Evolutionary conservation across 2,888 invertebrate genomes (phyloP), one percentile per base, ranked within the genome.

Genomic region (Pachliopta kotzebuea): DNA sequence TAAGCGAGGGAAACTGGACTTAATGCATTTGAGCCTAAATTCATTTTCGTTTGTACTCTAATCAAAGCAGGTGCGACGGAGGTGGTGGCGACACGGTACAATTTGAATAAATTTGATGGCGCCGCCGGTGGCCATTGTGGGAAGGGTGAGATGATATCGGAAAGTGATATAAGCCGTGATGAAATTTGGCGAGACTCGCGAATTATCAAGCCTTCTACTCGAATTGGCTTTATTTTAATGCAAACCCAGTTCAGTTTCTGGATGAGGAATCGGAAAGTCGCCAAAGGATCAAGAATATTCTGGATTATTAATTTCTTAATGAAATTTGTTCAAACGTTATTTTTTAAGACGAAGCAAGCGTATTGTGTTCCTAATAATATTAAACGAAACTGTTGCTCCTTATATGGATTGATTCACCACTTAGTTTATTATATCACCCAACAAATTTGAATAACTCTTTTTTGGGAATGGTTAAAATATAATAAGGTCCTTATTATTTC

Each of bases 101-200:
- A 88, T 92, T 91, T 92, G 90, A 91, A 92, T 90, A 90, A 84
- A 90, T 90, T 92, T 87, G 86, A 90, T 87, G 80, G 81, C 73
- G 75, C 68, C 70, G 71, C 71, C 62, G 76, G 73, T 68, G 66
- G 55, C 73, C 75, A 74, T 77, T 76, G 80, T 76, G 79, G n/a
- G 81, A 79, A 78, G 84, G 85, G 81, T 72, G 73, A 65, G 76
- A 76, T 68, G 78, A 71, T 84, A 88, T 89, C 75, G 86, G 82
- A 83, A 88, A 86, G 82, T 86, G 88, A 89, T 88, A 86, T 78
- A 69, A 68, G 73, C 65, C 70, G 75, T 80, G 82, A 86, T 84
- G 85, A 86, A 86, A 89, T 88, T 87, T 82, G 74, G 69, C 70
- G 74, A 77, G 76, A 80, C 77, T 74, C 60, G 72, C 74, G 81